A percentile compares a stretch with the other conserved stretches of the same genome.
phyloP scores from a whole-genome alignment of 2,113 vertebrate genomes.

The Nipponia nippon region DNA sequence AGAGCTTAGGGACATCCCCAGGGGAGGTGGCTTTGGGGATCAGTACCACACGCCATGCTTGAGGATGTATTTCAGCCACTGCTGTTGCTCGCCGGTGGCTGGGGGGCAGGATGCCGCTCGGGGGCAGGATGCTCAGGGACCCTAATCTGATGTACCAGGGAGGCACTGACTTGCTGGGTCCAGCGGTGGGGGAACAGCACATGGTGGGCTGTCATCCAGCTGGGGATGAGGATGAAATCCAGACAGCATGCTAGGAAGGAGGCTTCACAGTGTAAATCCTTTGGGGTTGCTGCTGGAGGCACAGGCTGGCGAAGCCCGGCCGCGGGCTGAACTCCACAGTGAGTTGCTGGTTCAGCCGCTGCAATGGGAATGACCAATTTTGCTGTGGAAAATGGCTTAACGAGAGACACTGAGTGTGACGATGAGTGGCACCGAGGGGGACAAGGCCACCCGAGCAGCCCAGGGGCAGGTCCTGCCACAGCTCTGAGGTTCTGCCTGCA shows the following conservation, averaged over 20 bases:
- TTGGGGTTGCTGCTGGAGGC: background rate
- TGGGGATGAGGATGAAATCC: background rate
- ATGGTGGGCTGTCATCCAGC: background rate
- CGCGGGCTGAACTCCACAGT: rapidly evolving
- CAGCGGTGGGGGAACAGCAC: background rate
- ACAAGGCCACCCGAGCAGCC: rapidly evolving
- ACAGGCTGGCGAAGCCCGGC: background rate
- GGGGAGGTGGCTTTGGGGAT: background rate
- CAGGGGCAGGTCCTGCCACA: rapidly evolving
- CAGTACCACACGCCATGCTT: background rate
- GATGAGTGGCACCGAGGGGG: background rate
- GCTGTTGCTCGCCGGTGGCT: rapidly evolving
- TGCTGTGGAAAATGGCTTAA: rapidly evolving
- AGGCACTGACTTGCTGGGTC: no score
- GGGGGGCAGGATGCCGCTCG: background rate
- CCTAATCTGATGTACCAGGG: rapidly evolving
- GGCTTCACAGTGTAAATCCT: background rate
- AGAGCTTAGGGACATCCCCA: background rate
- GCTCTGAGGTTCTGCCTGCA: background rate
- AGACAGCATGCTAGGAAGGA: background rate
- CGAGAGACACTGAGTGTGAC: rapidly evolving
- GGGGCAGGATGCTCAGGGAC: background rate
- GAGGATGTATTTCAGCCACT: background rate
- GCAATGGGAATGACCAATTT: background rate
- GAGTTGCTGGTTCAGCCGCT: background rate